phyloP scores from a whole-genome alignment of 2,797 vertebrate species.

The Pristis pectinata region DNA sequence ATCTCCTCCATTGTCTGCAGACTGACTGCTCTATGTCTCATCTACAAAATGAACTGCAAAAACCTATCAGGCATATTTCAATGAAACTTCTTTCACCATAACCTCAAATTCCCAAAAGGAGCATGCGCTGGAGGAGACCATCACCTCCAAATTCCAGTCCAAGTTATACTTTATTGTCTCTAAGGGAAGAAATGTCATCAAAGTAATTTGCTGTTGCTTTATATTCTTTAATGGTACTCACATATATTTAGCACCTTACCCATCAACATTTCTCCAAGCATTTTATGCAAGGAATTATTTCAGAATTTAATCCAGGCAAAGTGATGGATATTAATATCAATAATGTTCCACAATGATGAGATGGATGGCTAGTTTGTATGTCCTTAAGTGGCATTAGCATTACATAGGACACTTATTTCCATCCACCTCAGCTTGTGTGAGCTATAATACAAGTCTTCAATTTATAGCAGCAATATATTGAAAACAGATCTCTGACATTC shows the following conservation, averaged over 20 bases:
- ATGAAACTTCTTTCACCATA: neutral
- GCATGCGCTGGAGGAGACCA: neutral
- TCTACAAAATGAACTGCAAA: neutral
- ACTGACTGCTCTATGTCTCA: neutral
- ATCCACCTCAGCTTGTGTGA: neutral
- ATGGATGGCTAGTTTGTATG: neutral
- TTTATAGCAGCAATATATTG: neutral
- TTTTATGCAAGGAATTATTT: neutral
- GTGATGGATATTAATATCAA: neutral
- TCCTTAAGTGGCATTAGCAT: neutral
- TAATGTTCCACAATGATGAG: neutral
- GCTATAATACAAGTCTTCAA: neutral
- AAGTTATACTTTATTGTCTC: neutral
- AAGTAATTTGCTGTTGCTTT: neutral
- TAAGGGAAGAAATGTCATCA: neutral
- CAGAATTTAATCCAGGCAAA: neutral
- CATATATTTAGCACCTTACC: neutral
- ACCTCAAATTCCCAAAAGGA: neutral
- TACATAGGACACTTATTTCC: neutral
- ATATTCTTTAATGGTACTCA: neutral
- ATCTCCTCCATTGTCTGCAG: neutral
- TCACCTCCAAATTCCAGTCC: neutral
- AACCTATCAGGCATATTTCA: neutral
- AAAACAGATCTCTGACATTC: neutral
- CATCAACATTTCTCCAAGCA: neutral